Percentiles rank a stretch among this genome's conserved stretches.
phyloP scores from a whole-genome alignment of 2,113 vertebrate genomes.

The Dermatemys mawii region DNA sequence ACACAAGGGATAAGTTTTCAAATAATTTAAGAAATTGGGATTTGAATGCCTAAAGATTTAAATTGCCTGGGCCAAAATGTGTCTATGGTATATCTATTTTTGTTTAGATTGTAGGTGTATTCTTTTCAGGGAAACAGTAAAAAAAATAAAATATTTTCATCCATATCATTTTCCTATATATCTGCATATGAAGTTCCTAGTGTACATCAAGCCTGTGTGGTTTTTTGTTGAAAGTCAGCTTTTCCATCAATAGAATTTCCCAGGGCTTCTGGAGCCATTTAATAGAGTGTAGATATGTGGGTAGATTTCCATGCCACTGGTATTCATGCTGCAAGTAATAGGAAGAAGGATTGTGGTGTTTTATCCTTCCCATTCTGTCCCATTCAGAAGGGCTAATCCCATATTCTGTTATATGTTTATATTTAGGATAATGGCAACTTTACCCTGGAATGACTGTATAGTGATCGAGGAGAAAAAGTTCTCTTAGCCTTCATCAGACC shows the following conservation, averaged over 20 bases:
- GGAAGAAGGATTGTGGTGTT: neutral
- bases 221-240: neutral
- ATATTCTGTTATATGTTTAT: neutral
- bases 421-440: neutral
- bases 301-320: neutral
- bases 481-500: too few species aligned
- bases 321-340: neutral
- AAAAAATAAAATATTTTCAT: neutral
- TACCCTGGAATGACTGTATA: too few species aligned
- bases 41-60: neutral
- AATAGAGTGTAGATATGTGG: neutral
- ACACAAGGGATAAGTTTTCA: neutral
- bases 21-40: neutral
- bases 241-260: neutral
- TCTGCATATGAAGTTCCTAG: neutral
- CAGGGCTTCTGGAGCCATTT: neutral
- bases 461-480: too few species aligned
- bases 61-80: neutral
- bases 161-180: neutral
- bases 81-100: neutral
- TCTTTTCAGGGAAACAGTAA: neutral
- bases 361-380: neutral
- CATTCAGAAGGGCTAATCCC: neutral
- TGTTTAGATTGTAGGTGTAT: neutral
- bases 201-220: neutral